Evolutionary conservation across 1,140 invertebrate genomes (phyloP).

Genomic region (Cotesia chilonis): DNA sequence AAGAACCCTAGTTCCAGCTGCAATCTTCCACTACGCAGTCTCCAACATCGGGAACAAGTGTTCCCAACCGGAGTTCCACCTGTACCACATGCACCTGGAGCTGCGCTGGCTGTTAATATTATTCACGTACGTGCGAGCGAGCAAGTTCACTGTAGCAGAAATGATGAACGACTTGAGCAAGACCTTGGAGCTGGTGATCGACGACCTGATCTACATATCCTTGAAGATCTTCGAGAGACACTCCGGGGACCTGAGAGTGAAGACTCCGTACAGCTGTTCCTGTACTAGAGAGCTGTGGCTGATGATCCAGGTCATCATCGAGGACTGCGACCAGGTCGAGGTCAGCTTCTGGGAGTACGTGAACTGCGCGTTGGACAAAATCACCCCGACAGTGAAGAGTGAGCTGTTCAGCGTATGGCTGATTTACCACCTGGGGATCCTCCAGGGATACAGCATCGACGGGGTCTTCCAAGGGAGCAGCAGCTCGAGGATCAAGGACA

Average conservation of each 20-base stretch:
- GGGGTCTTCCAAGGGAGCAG: constrained; percentile 56
- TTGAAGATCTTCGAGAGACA: constrained; percentile 55
- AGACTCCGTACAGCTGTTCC: constrained; percentile 61
- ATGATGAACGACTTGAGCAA: constrained; percentile 50
- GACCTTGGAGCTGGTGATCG: constrained; percentile 46
- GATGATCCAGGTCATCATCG: constrained; percentile 58
- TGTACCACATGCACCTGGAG: constrained; percentile 64
- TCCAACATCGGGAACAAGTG: constrained; percentile 61
- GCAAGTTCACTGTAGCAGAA: constrained; percentile 36
- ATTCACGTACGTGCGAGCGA: constrained; percentile 48
- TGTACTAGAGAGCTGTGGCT: constrained; percentile 64
- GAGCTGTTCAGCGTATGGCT: constrained; percentile 61
- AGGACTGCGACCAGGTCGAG: constrained; percentile 33
- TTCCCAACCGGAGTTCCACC: constrained; percentile 61
- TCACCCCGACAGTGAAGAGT: constrained; percentile 52
- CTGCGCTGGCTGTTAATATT: constrained; percentile 60
- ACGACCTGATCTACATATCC: constrained; percentile 56
- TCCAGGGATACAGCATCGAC: constrained; percentile 52
- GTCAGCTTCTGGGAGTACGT: constrained; percentile 58
- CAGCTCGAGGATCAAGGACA: constrained; percentile 46
- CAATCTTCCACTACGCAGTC: constrained; percentile 56
- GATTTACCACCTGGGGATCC: constrained; percentile 56
- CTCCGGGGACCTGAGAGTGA: constrained; percentile 50
- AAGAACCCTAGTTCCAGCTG: constrained; percentile 51
- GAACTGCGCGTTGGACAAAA: constrained; percentile 50